A percentile compares a stretch with the other conserved stretches of the same genome.
Evolutionary conservation across 92 coral and sea anemone species (phyloP).

Genomic region (Plumapathes pennacea): DNA sequence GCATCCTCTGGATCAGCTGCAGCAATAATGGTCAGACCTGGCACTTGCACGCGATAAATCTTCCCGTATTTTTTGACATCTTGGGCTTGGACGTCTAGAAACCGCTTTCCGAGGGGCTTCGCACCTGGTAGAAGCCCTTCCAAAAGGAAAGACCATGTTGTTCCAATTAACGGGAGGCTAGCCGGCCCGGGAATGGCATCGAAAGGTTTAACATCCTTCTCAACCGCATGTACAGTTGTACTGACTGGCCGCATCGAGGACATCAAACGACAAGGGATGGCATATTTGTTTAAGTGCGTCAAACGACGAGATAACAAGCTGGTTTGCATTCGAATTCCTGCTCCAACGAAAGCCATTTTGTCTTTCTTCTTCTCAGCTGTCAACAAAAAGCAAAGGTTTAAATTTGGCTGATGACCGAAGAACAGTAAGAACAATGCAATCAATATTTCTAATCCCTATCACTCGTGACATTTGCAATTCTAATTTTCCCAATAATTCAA

Average conservation of each 20-base stretch:
- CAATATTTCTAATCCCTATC: too few relatives aligned
- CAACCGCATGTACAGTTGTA: neutral
- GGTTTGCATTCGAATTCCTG: too few relatives aligned
- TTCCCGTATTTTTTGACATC: slow-evolving; percentile 6
- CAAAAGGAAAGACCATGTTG: neutral
- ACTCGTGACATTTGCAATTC: too few relatives aligned
- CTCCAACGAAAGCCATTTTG: too few relatives aligned
- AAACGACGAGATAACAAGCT: too few relatives aligned
- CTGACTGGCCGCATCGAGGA: slow-evolving; percentile 1
- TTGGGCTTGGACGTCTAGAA: neutral
- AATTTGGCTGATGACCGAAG: too few relatives aligned
- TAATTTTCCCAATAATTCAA: too few relatives aligned
- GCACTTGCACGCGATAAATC: neutral
- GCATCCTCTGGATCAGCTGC: slow-evolving; percentile 44
- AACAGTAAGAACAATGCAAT: too few relatives aligned
- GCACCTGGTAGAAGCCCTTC: neutral
- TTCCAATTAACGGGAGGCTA: neutral
- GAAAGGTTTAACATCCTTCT: slow-evolving; percentile 3
- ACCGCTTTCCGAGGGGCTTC: slow-evolving; percentile 2
- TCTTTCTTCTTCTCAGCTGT: too few relatives aligned
- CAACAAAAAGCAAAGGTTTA: too few relatives aligned
- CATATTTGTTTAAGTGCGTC: too few relatives aligned
- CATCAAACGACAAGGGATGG: too few relatives aligned
- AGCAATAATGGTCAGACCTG: slow-evolving; percentile 3
- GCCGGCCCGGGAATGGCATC: slow-evolving; percentile 25